These are phyloP conservation scores for Pipistrellus nathusii DNA, from an alignment of 2,797 vertebrate species.

Conservation along the genomic window DNA sequence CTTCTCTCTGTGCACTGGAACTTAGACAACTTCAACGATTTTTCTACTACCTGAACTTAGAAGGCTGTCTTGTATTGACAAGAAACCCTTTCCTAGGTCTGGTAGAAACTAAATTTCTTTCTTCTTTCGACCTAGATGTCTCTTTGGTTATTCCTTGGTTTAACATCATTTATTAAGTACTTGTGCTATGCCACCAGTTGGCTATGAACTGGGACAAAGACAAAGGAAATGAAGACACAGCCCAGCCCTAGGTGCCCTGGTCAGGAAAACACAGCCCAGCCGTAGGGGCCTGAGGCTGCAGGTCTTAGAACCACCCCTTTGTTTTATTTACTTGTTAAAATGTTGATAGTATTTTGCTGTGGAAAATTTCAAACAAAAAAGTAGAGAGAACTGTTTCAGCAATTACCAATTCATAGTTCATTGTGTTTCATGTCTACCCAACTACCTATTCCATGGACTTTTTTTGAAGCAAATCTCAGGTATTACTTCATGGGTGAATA, in stretches of 20 bases:
- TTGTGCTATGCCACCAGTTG: neutral
- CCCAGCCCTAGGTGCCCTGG: neutral
- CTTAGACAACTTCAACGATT: too few relatives aligned
- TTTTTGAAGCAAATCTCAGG: conserved; percentile 36
- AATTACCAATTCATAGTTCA: neutral
- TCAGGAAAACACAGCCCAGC: too few relatives aligned
- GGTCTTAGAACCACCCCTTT: neutral
- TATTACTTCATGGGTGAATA: neutral
- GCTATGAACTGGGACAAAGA: neutral
- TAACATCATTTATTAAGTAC: neutral
- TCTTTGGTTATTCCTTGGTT: neutral
- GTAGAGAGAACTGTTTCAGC: neutral
- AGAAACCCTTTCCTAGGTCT: neutral
- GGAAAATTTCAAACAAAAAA: neutral
- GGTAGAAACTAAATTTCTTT: neutral
- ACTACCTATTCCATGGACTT: neutral
- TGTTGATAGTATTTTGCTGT: neutral
- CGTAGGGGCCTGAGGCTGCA: neutral
- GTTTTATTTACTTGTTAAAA: conserved; percentile 21
- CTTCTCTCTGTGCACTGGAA: neutral
- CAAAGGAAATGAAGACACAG: neutral
- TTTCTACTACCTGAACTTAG: neutral
- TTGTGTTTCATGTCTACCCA: neutral
- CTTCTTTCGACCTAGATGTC: neutral
- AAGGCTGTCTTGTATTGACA: neutral